Evolutionary conservation across 2,113 vertebrate species (phyloP), one percentile per base, ranked within the genome.

Genomic region (Riparia riparia): DNA sequence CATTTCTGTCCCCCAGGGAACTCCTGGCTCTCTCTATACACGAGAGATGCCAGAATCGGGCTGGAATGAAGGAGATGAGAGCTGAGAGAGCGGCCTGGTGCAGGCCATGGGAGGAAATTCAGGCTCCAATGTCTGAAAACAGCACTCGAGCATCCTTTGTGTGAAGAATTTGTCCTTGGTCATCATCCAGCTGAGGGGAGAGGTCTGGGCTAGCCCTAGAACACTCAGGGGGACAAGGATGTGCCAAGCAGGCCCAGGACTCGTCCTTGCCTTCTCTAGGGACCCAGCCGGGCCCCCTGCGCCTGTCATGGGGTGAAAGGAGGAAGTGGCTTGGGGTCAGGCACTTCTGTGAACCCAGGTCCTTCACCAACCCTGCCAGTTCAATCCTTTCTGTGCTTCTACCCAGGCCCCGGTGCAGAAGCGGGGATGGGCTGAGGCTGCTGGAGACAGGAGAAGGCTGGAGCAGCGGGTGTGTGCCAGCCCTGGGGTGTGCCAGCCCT

Each of bases 381-480:
- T 53, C 41, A 44, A 16, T 7, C 8, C 6, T 7, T 17, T 7
- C 50, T 0, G 0, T 3, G 3, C 7, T 28, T 39, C n/a, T 49
- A 3, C 32, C 26, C n/a, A 17, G 26, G 42, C 11, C 9, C 3
- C 0, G n/a, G 7, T 1, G 20, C 29, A 63, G 42, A 14, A 49
- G 13, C 1, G 44, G n/a, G 53, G 54, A 5, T 4, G 72, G 26
- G 3, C 17, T 24, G 26, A 20, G 65, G 16, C 60, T 69, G 29
- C 51, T 84, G 79, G 47, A 31, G 41, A 9, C 6, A 0, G 37
- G 70, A 72, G 78, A 9, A 42, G 70, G n/a, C 53, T 26, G 31
- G 63, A 24, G 85, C 37, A 19, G 42, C 4, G 45, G 12, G 7
- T 20, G 39, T 54, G 54, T 17, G 6, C 28, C 29, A 42, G 44